Conservation (phyloP, 1,140 invertebrate genomes). For the Eupristina koningsbergeri region DNA sequence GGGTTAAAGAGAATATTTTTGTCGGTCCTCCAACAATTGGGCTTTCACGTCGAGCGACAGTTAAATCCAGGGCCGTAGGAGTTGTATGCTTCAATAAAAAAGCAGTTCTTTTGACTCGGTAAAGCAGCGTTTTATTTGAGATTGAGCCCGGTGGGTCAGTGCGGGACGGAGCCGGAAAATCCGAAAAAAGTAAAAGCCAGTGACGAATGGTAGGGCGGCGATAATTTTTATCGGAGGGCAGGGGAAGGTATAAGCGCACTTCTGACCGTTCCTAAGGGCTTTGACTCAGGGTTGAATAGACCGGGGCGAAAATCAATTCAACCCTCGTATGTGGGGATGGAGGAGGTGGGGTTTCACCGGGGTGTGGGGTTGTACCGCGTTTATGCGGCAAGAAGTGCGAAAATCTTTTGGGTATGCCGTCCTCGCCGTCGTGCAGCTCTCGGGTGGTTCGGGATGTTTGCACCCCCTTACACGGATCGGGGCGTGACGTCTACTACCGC, state of each 20-base stretch:
- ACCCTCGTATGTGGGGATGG: background rate
- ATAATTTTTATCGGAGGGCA: slow-evolving; percentile 31
- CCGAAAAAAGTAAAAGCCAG: background rate
- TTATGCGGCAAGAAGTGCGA: background rate
- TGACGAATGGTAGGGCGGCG: slow-evolving; percentile 5
- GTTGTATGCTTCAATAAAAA: background rate
- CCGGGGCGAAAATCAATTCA: slow-evolving; percentile 28
- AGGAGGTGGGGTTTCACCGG: background rate
- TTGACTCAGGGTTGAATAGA: slow-evolving; percentile 1
- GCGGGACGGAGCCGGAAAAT: background rate
- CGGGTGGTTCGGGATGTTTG: no score
- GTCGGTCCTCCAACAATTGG: background rate
- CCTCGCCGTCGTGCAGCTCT: background rate
- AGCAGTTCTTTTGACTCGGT: background rate
- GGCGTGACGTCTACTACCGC: background rate
- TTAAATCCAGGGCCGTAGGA: background rate
- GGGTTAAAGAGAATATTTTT: background rate
- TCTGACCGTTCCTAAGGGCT: background rate
- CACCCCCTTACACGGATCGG: background rate
- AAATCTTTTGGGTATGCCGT: background rate
- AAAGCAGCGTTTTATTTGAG: background rate
- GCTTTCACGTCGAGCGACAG: background rate
- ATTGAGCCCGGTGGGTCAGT: background rate
- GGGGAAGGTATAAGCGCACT: background rate
- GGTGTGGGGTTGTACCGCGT: no score